These are phyloP conservation scores for Anthoscopus minutus DNA, from an alignment of 2,113 vertebrate genomes.

Conservation along the genomic window DNA sequence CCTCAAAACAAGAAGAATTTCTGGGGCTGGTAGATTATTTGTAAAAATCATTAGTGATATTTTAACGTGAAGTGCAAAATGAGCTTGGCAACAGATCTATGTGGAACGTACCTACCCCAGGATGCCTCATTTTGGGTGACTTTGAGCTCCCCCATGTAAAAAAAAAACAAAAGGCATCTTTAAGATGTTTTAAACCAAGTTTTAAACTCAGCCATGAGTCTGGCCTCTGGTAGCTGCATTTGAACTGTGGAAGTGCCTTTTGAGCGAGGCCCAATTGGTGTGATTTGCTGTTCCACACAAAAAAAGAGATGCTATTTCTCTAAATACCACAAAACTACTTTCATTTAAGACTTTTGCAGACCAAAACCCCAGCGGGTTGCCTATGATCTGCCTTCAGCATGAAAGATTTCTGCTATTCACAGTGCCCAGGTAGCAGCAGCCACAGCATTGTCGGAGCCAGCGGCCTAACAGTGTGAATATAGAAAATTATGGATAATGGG, in stretches of 20 bases:
- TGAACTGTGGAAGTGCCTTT: neutral
- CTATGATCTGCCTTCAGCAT: slow-evolving; percentile 28
- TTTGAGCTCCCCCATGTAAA: neutral
- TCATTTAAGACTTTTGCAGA: slow-evolving; percentile 22
- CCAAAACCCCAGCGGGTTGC: slow-evolving; percentile 44
- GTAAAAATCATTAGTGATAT: neutral
- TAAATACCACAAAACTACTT: slow-evolving; percentile 36
- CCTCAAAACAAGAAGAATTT: neutral
- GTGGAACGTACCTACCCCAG: accelerated
- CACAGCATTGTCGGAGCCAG: neutral
- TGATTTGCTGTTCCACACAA: neutral
- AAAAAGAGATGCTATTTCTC: slow-evolving; percentile 37
- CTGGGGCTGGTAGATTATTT: neutral
- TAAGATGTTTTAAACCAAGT: accelerated
- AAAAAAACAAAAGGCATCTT: neutral
- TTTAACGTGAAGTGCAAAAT: neutral
- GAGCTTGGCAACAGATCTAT: accelerated
- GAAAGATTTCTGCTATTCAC: slow-evolving; percentile 43
- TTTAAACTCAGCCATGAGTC: neutral
- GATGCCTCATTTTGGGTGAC: neutral
- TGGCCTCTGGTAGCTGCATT: neutral
- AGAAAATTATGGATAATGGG: slow-evolving; percentile 62
- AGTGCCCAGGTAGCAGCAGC: neutral
- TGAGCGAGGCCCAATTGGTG: neutral
- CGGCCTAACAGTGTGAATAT: slow-evolving; percentile 29